phyloP scores from a whole-genome alignment of 2,888 invertebrate genomes.

The Watsonalla binaria region DNA sequence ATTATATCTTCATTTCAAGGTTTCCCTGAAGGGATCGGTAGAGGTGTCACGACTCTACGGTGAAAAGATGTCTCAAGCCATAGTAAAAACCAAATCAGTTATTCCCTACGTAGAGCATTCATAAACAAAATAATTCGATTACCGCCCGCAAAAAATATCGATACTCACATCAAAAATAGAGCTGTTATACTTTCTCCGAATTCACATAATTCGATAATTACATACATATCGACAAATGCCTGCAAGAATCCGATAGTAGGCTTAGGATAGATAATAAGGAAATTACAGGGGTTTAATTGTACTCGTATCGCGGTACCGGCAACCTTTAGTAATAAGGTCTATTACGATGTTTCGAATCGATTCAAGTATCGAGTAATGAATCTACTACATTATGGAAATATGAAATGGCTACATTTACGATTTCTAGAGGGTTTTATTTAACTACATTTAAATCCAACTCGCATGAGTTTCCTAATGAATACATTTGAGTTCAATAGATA shows the following conservation, averaged over 20 bases:
- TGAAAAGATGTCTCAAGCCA: too few relatives aligned
- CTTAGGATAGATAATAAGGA: slow-evolving; percentile 32
- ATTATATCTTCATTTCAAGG: too few relatives aligned
- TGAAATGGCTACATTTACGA: neutral
- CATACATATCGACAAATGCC: slow-evolving; percentile 17
- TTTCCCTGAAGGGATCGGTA: too few relatives aligned
- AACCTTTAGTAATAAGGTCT: neutral
- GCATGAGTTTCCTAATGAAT: too few relatives aligned
- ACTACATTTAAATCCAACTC: too few relatives aligned
- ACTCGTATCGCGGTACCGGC: slow-evolving; percentile 13
- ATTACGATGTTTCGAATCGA: neutral
- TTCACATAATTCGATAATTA: neutral
- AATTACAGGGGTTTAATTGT: slow-evolving; percentile 35
- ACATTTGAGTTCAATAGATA: too few relatives aligned
- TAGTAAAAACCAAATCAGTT: too few relatives aligned
- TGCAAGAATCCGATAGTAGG: slow-evolving; percentile 20
- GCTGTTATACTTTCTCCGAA: neutral
- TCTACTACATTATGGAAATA: neutral
- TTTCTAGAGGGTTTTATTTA: neutral
- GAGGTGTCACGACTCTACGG: too few relatives aligned
- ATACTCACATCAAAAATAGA: neutral
- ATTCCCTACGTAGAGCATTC: too few relatives aligned
- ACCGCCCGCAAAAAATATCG: neutral
- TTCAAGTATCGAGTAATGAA: neutral
- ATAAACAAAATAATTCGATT: too few relatives aligned